A percentile compares a stretch with the other conserved stretches of the same genome.
Conservation (phyloP, 2,113 vertebrate species). For the Gobius niger region DNA sequence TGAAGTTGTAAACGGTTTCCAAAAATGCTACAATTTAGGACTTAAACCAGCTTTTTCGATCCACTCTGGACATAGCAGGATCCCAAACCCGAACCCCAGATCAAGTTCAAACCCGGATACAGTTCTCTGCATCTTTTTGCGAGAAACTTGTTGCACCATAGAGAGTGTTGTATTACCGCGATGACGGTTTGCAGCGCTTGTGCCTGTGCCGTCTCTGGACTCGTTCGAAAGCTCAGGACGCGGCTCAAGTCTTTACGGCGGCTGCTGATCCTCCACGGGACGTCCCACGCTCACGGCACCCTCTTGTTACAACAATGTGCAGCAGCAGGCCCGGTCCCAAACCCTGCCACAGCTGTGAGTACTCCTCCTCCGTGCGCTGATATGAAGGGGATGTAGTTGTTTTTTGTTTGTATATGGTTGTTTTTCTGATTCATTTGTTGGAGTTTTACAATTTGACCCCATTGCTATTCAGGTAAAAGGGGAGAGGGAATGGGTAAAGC, state of each 20-base stretch:
- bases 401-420: background rate
- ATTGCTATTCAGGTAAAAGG: no score
- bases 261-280: constrained; percentile 22
- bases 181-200: constrained; percentile 37
- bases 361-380: background rate
- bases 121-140: no score
- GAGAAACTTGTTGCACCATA: no score
- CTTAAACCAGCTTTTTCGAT: no score
- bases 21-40: no score
- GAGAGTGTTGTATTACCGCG: background rate
- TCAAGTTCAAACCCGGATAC: no score
- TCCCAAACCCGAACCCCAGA: no score
- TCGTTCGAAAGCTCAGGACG: constrained; percentile 45
- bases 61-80: no score
- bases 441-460: no score
- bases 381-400: background rate
- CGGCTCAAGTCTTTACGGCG: constrained; percentile 55
- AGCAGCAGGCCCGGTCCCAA: constrained; percentile 5
- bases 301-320: constrained; percentile 13
- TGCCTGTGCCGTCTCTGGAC: background rate
- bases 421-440: no score
- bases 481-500: no score
- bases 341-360: constrained; percentile 37
- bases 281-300: background rate
- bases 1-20: no score